Evolutionary conservation across 2,113 vertebrate species (phyloP).

Genomic region (Leiothrix lutea): DNA sequence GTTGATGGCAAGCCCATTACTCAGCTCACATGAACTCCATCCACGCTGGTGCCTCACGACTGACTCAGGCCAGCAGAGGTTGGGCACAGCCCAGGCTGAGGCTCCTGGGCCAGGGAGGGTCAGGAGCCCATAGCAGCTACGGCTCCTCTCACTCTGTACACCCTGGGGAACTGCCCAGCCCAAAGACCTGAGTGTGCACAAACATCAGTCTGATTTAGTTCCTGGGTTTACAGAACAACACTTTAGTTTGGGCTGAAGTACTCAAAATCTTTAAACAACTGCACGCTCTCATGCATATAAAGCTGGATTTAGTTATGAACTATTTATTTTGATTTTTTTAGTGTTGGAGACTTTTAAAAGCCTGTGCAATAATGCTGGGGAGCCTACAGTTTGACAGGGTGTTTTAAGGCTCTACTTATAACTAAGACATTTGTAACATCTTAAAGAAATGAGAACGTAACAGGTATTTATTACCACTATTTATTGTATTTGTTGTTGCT

Average conservation of each 20-base stretch:
- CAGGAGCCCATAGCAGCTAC: not conserved
- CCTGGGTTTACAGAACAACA: not conserved
- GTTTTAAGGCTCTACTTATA: not conserved
- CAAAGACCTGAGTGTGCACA: not conserved
- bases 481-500: not conserved
- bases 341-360: not conserved
- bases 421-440: not conserved
- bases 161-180: not conserved
- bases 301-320: not conserved
- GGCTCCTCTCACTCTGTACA: fast-evolving
- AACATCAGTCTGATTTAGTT: not conserved
- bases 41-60: not conserved
- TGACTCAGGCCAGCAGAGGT: not conserved
- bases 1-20: not conserved
- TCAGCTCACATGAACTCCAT: not conserved
- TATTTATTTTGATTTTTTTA: not conserved
- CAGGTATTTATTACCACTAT: not conserved
- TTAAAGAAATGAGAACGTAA: not conserved
- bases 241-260: not conserved
- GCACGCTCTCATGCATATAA: not conserved
- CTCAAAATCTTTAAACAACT: not conserved
- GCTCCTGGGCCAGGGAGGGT: not conserved
- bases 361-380: not conserved
- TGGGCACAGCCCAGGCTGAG: not conserved
- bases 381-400: not conserved